Evolutionary conservation across 2,113 vertebrate species (phyloP).

Genomic region (Leptosomus discolor): DNA sequence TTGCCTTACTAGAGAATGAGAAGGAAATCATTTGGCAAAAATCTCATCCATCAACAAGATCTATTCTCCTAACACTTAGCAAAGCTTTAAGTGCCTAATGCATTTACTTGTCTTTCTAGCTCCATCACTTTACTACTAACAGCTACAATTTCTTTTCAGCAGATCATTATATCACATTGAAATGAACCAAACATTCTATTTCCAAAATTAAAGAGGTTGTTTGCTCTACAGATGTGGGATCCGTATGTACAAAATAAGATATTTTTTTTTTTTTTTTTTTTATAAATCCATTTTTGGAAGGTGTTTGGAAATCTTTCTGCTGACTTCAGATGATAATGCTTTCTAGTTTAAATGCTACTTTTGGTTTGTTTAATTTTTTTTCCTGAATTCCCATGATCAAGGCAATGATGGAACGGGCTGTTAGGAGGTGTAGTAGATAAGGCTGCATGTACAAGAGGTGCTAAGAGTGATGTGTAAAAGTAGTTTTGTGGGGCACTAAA

Average conservation of each 20-base stretch:
- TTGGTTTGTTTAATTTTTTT: neutral
- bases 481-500: neutral
- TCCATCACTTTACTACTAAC: slow-evolving; percentile 27
- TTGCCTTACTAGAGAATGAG: slow-evolving; percentile 31
- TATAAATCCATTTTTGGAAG: neutral
- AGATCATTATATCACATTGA: slow-evolving; percentile 31
- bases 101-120: neutral
- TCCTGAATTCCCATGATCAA: neutral
- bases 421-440: neutral
- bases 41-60: slow-evolving; percentile 37
- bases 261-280: neutral
- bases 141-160: slow-evolving; percentile 32
- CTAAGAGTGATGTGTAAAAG: neutral
- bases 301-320: neutral
- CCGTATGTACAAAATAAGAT: neutral
- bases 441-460: neutral
- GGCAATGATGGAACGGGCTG: neutral
- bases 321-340: neutral
- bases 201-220: neutral
- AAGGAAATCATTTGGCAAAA: slow-evolving; percentile 62
- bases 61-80: slow-evolving; percentile 10
- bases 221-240: slow-evolving; percentile 16
- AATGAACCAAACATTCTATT: neutral
- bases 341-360: neutral
- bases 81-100: neutral